Base-by-base conservation (phyloP, 2,797 vertebrate genomes). In the Neostethus bicornis region DNA sequence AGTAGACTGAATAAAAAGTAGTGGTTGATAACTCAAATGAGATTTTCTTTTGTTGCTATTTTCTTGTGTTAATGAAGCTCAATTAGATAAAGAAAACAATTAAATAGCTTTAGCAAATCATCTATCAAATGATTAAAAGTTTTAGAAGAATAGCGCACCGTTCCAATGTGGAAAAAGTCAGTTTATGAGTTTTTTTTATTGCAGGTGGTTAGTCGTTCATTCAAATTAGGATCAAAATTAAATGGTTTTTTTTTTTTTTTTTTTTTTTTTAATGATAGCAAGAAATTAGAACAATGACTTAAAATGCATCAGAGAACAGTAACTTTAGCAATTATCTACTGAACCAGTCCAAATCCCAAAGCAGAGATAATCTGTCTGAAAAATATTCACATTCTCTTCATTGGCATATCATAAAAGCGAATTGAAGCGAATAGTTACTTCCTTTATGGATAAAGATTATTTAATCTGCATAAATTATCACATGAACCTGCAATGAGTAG, bases 291-390 rank as follows among this genome's bases (percentile, higher is more conserved):
- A 26, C 25, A 45, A 17, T 16, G 8, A 28, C 4, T n/a, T 24
- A 26, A 5, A 45, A 26, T n/a, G n/a, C n/a, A n/a, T n/a, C n/a
- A n/a, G n/a, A n/a, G n/a, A n/a, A n/a, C n/a, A n/a, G 10, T 75
- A 68, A 61, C 38, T 61, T 37, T n/a, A 50, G 61, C 44, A 75
- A 67, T 82, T 66, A 61, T 52, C 58, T 73, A 38, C 76, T 35
- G 31, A 32, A 14, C 31, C 59, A 70, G 28, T 16, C 13, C 57
- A 35, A 52, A 25, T 51, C 9, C 7, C 16, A 41, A 71, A 48
- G 46, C 10, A 53, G 32, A 42, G 55, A 43, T 48, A 43, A 58
- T 23, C 19, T 34, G 29, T 48, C 61, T 64, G 12, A 70, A 59
- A 23, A 52, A 60, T 53, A 17, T 37, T 74, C 44, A 20, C 45